These are phyloP conservation scores for Tenebrio molitor DNA, from an alignment of 1,140 invertebrate genomes.

Conservation along the genomic window DNA sequence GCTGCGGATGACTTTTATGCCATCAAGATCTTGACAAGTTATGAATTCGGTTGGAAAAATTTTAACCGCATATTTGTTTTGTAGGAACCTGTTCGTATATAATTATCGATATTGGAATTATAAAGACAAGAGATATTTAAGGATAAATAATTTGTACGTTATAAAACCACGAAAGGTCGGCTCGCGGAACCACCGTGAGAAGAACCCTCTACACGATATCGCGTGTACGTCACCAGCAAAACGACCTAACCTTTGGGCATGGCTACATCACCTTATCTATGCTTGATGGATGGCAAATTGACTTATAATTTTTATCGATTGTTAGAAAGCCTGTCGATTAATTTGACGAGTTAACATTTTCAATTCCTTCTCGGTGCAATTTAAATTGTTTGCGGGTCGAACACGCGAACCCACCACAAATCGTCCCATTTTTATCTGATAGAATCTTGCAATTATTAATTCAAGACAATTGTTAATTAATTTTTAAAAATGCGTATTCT, in stretches of 20 bases:
- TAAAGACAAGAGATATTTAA: constrained; percentile 9
- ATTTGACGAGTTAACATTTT: constrained; percentile 2
- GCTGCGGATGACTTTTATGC: constrained; percentile 55
- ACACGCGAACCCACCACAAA: constrained; percentile 2
- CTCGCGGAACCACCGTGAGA: constrained; percentile 35
- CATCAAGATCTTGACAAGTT: constrained; percentile 43
- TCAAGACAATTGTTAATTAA: background rate
- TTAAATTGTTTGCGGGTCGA: background rate
- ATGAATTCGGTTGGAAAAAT: constrained; percentile 42
- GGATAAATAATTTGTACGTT: constrained; percentile 2
- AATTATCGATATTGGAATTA: constrained; percentile 37
- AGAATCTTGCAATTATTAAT: background rate
- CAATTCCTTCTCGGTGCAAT: too few species aligned
- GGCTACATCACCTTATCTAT: constrained; percentile 1
- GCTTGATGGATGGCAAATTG: constrained; percentile 5
- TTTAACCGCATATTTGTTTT: constrained; percentile 20
- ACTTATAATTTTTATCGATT: constrained; percentile 24
- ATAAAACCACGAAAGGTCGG: constrained; percentile 37
- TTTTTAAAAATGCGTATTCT: constrained; percentile 11
- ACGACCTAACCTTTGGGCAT: constrained; percentile 28
- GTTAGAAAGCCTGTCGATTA: constrained; percentile 8
- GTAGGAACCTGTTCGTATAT: constrained; percentile 1
- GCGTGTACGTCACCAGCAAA: constrained; percentile 27
- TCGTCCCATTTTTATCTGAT: too few species aligned
- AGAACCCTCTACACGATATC: constrained; percentile 34